Evolutionary conservation across 2,888 invertebrate species (phyloP), one percentile per base, ranked within the genome.

Genomic region (Dasypogon diadema): DNA sequence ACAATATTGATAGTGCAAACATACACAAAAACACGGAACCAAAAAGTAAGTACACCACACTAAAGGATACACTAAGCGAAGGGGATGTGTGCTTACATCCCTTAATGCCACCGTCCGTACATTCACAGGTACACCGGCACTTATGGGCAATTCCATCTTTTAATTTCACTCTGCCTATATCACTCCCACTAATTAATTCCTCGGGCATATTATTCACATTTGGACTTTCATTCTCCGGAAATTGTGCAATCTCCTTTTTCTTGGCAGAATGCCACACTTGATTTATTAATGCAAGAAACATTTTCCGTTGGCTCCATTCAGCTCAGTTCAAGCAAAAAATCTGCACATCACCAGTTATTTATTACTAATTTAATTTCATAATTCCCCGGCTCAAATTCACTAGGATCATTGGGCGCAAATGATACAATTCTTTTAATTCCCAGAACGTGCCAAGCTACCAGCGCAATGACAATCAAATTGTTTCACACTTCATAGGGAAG

Each of bases 11-110:
- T 14, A 85, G 80, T 24, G 83, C 81, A 68, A 82, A 83, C 77
- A 84, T 75, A 75, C 83, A 82, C 2, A 84, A 78, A 26, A 84
- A 81, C 14, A 83, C 79, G 4, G 83, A 81, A 8, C 83, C 83
- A 77, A 84, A 76, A 75, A 83, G 83, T 14, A 83, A 80, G 75
- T 84, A 84, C 42, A 84, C 81, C 26, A 79, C 75, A 55, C 72
- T 75, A 58, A 81, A 78, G 30, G 79, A 78, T 55, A 78, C 22
- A 55, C 24, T 56, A 18, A 58, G 10, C 12, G 74, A 46, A 16
- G 8, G 22, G n/a, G 54, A 72, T n/a, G 10, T n/a, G 2, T 6
- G 14, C 2, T 48, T 24, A 16, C 46, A 42, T 18, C 54, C 12
- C 37, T 30, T 34, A 37, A 18, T 21, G 37, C 12, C 22, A 37